A percentile compares a stretch with the other conserved stretches of the same genome.
phyloP scores from a whole-genome alignment of 2,888 invertebrate genomes.

The Brenthis hecate region DNA sequence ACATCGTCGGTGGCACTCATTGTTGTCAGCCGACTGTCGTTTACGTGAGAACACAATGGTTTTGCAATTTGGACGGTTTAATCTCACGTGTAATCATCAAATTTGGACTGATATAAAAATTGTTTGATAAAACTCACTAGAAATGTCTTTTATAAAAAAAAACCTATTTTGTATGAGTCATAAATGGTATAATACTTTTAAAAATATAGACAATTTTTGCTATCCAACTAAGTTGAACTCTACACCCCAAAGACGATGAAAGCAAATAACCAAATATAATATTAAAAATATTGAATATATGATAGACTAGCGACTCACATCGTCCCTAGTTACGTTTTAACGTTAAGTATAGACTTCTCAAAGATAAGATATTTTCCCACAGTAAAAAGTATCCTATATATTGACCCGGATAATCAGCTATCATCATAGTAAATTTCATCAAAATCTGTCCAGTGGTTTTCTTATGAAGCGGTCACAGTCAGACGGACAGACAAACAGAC shows the following conservation, averaged over 20 bases:
- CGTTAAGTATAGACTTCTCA: too few relatives aligned
- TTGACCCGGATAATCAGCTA: too few relatives aligned
- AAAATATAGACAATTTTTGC: too few relatives aligned
- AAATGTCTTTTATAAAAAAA: neutral
- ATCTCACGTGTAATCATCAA: constrained; percentile 54
- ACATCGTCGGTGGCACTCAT: constrained; percentile 78
- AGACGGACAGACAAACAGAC: too few relatives aligned
- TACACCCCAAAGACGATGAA: neutral
- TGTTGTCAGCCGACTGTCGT: constrained; percentile 73
- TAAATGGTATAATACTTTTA: too few relatives aligned
- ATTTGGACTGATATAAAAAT: constrained; percentile 56
- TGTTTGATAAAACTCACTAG: constrained; percentile 12
- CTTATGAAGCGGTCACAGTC: too few relatives aligned
- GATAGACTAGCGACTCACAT: neutral
- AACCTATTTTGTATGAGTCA: too few relatives aligned
- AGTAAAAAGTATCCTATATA: too few relatives aligned
- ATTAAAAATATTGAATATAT: neutral
- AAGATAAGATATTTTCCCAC: too few relatives aligned
- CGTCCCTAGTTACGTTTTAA: too few relatives aligned
- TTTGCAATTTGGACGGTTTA: constrained; percentile 65
- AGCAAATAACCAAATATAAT: neutral
- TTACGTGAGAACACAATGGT: constrained; percentile 80
- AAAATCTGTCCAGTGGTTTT: too few relatives aligned
- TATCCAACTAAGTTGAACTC: neutral
- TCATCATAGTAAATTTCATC: too few relatives aligned